Evolutionary conservation across 2,113 vertebrate species (phyloP).

Genomic region (Malurus cyaneus): DNA sequence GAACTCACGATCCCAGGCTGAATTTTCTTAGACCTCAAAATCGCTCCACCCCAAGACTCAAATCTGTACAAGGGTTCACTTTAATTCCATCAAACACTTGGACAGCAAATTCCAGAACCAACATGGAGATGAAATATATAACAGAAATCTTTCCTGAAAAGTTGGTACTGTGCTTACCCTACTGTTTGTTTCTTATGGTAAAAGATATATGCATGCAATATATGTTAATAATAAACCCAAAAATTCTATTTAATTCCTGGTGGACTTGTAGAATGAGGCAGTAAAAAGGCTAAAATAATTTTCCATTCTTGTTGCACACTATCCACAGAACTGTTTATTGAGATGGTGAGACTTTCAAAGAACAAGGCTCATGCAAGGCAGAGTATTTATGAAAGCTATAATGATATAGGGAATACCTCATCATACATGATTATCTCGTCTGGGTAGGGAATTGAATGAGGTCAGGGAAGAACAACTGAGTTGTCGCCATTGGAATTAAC

Average conservation of each 20-base stretch:
- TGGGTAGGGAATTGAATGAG: not conserved
- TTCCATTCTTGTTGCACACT: not conserved
- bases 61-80: not conserved
- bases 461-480: not conserved
- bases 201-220: not conserved
- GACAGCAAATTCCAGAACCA: not conserved
- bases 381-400: not conserved
- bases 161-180: not conserved
- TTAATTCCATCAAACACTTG: not conserved
- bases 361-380: not conserved
- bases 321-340: not conserved
- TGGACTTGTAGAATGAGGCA: not conserved
- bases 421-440: not conserved
- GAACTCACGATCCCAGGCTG: not conserved
- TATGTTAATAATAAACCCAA: not conserved
- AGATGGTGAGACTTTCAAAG: not conserved
- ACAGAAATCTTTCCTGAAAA: not conserved
- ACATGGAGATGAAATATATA: not conserved
- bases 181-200: not conserved
- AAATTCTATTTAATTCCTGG: not conserved
- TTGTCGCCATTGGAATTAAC: not conserved
- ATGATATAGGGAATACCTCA: not conserved
- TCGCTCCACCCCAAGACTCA: not conserved
- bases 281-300: not conserved
- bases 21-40: not conserved